Percentiles rank a stretch among this genome's conserved stretches.
Evolutionary conservation across 2,888 invertebrate genomes (phyloP).

Genomic region (Agrilus cyanescens): DNA sequence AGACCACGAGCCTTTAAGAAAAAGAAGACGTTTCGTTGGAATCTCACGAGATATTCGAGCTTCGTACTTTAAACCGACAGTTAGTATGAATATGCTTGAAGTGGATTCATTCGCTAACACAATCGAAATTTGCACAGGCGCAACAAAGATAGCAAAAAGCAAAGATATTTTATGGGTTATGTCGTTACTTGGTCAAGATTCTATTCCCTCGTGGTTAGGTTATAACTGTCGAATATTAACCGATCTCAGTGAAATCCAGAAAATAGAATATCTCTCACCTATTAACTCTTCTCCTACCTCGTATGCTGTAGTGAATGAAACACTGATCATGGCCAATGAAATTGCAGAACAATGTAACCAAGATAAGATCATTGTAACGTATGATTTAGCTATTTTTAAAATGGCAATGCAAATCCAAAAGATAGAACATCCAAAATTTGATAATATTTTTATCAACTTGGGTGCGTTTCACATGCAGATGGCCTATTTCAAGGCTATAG

Average conservation of each 20-base stretch:
- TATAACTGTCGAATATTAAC: constrained; percentile 17
- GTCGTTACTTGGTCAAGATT: constrained; percentile 14
- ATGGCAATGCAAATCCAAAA: constrained; percentile 20
- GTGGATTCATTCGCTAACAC: constrained; percentile 9
- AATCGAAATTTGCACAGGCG: not conserved
- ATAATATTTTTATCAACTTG: constrained; percentile 22
- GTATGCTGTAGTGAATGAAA: constrained; percentile 22
- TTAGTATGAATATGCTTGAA: constrained; percentile 13
- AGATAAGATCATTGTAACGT: constrained; percentile 20
- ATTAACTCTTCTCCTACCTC: constrained; percentile 24
- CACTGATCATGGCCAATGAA: constrained; percentile 16
- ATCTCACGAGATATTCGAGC: constrained; percentile 10
- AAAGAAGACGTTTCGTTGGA: not conserved
- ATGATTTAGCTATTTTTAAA: constrained; percentile 23
- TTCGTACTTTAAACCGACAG: constrained; percentile 9
- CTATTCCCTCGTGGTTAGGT: constrained; percentile 22
- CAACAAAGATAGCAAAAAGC: constrained; percentile 19
- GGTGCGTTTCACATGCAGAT: constrained; percentile 20
- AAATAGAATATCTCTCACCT: constrained; percentile 21
- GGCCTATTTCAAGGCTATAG: constrained; percentile 23
- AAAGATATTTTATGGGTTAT: constrained; percentile 20
- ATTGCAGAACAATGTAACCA: constrained; percentile 21
- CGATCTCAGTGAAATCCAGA: constrained; percentile 18
- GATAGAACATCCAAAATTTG: constrained; percentile 18
- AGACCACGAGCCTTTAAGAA: constrained; percentile 5